Conservation (phyloP, 2,797 vertebrate species). For the Rallus crepitans region DNA sequence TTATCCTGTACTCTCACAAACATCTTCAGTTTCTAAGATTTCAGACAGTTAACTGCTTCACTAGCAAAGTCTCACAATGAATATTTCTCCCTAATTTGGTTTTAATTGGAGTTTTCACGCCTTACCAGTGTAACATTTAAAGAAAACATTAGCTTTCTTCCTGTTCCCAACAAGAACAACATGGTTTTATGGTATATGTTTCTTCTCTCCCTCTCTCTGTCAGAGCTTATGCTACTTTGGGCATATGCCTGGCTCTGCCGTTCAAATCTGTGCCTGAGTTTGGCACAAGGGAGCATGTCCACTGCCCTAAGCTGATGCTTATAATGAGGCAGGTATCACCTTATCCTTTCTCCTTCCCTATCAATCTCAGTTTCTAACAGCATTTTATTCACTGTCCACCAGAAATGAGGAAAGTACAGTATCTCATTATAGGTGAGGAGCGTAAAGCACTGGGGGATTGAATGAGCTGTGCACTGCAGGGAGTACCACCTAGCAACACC, state of each 20-base stretch:
- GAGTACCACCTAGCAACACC: not conserved
- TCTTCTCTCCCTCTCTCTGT: not conserved
- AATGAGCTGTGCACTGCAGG: accelerated
- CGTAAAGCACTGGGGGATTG: not conserved
- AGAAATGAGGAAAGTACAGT: not conserved
- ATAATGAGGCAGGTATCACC: not conserved
- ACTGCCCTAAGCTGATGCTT: not conserved
- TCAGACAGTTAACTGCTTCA: not conserved
- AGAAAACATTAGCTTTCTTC: not conserved
- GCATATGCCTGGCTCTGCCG: not conserved
- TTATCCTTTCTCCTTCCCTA: not conserved
- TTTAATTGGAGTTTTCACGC: conserved; percentile 7
- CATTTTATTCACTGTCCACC: not conserved
- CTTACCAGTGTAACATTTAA: not conserved
- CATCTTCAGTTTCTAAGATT: conserved; percentile 4
- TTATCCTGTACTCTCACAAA: not conserved
- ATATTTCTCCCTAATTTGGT: conserved; percentile 12
- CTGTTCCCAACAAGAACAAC: not conserved
- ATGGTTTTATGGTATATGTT: not conserved
- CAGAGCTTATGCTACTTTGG: not conserved
- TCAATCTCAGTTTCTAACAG: not conserved
- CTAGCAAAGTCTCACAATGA: not conserved
- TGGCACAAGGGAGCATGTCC: not conserved
- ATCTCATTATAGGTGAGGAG: not conserved
- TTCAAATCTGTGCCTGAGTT: not conserved